Percentiles rank a stretch among this genome's conserved stretches.
These are phyloP conservation scores for Dipodomys merriami DNA, from an alignment of 2,113 vertebrate species.

Conservation along the genomic window DNA sequence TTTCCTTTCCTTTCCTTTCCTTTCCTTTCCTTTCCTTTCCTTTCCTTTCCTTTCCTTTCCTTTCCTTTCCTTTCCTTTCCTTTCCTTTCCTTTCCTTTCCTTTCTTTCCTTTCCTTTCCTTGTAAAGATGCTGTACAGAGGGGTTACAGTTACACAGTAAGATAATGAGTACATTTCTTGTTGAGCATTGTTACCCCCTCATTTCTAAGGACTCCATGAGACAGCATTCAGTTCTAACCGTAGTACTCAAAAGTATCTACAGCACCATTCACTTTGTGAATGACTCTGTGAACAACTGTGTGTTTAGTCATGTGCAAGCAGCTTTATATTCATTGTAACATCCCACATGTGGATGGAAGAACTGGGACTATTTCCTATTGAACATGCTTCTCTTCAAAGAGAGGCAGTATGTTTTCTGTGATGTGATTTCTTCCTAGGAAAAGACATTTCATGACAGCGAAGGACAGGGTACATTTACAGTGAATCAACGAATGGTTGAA, in stretches of 20 bases:
- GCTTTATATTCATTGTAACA: not conserved
- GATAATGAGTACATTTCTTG: too few relatives aligned
- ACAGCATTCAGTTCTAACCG: not conserved
- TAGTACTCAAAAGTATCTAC: not conserved
- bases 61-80: too few relatives aligned
- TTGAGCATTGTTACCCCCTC: too few relatives aligned
- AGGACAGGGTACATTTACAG: not conserved
- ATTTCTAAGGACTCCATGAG: not conserved
- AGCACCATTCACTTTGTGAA: not conserved
- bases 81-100: too few relatives aligned
- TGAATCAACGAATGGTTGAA: not conserved
- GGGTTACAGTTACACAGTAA: too few relatives aligned
- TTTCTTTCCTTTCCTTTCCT: too few relatives aligned
- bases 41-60: too few relatives aligned
- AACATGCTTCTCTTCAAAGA: not conserved
- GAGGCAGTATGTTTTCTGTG: slow-evolving; percentile 1
- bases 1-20: too few relatives aligned
- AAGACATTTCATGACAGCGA: slow-evolving; percentile 25
- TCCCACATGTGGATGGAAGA: not conserved
- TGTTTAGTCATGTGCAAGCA: not conserved
- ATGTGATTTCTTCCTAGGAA: slow-evolving; percentile 29
- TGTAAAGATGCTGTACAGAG: too few relatives aligned
- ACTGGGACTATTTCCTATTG: not conserved
- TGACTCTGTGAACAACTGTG: not conserved
- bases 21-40: too few relatives aligned